A percentile compares a stretch with the other conserved stretches of the same genome.
Evolutionary conservation across 92 coral and sea anemone genomes (phyloP).

Genomic region (Meandrina meandrites): DNA sequence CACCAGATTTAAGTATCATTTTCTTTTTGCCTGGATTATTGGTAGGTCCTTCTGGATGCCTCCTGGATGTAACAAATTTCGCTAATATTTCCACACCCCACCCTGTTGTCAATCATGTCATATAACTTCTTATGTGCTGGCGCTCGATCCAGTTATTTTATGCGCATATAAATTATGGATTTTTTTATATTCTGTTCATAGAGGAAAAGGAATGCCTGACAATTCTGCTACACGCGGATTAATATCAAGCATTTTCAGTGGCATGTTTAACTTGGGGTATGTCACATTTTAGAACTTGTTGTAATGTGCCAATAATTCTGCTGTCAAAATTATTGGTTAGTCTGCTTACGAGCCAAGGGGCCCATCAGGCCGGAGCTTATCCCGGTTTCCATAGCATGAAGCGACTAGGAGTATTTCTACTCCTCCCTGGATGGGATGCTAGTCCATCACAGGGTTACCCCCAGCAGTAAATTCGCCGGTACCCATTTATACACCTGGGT

Average conservation of each 20-base stretch:
- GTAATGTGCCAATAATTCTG: not conserved
- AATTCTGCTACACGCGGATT: conserved; percentile 13
- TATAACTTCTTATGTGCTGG: not conserved
- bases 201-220: conserved; percentile 19
- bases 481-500: too few relatives aligned
- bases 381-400: too few relatives aligned
- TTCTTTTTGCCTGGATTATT: not conserved
- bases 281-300: not conserved
- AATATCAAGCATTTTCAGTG: conserved; percentile 12
- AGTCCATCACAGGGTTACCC: too few relatives aligned
- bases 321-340: too few relatives aligned
- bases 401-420: too few relatives aligned
- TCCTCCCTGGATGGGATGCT: too few relatives aligned
- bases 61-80: too few relatives aligned
- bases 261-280: conserved; percentile 1
- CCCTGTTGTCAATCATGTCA: not conserved
- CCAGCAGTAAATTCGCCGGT: too few relatives aligned
- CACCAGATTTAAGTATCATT: not conserved
- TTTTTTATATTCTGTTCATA: not conserved
- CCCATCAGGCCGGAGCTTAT: too few relatives aligned
- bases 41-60: not conserved
- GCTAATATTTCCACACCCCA: too few relatives aligned
- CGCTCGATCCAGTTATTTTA: not conserved
- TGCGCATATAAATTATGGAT: too few relatives aligned
- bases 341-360: too few relatives aligned